Evolutionary conservation across 1,140 invertebrate species (phyloP), one percentile per base, ranked within the genome.

Genomic region (Drosophila sp.): DNA sequence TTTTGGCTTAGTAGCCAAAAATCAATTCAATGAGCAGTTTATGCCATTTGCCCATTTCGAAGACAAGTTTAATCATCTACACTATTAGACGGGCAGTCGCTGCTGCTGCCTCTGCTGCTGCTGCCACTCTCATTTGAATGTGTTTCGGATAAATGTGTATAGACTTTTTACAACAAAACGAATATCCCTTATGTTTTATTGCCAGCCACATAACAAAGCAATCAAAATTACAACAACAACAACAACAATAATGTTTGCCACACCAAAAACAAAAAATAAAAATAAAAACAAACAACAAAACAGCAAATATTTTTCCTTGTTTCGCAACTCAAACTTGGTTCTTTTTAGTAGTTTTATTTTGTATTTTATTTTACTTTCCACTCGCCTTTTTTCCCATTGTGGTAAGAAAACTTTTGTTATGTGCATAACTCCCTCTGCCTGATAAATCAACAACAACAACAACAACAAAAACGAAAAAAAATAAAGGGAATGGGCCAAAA

Each of bases 311-410:
- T 85, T 78, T 85, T 76, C 58, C 77, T 70, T 75, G 80, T 82
- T 85, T 85, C 76, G 81, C 77, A 84, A 77, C 81, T 80, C 67
- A 80, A 84, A 84, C 66, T 84, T 84, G 70, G 71, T 80, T 85
- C 76, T 62, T 57, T 63, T 71, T 70, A 64, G 63, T 35, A 25
- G 54, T 72, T 35, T 56, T 79, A 79, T 60, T 73, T 50, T 10
- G 23, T 25, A 50, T 50, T 41, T 47, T 44, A 35, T 41, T 56
- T n/a, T 56, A 64, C 56, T 70, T 70, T 58, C 27, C 66, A 54
- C 44, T 50, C 7, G 6, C 23, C 2, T 27, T 50, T 50, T 54
- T 68, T 66, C 66, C 47, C 60, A 44, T 61, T 77, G 73, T 68
- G 67, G 74, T 65, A 66, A 68, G 54, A 56, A 86, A 85, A 85